These are phyloP conservation scores for Catocala sponsa DNA, from an alignment of 2,888 invertebrate genomes.

Conservation along the genomic window DNA sequence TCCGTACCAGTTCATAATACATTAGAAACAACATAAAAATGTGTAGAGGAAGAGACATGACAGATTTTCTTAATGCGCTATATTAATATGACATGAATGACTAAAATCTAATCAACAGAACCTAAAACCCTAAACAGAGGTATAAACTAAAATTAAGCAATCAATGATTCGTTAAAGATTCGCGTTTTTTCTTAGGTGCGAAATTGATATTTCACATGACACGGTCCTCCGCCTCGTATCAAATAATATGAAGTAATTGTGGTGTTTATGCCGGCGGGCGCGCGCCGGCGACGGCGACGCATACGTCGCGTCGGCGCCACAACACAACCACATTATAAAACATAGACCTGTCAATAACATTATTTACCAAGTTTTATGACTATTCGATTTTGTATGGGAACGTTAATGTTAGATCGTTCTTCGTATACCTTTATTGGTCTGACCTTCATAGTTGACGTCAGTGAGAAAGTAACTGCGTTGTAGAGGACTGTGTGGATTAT, in stretches of 20 bases:
- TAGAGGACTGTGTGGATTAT: constrained; percentile 33
- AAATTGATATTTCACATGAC: constrained; percentile 45
- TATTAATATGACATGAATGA: not conserved
- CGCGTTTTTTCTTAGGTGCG: constrained; percentile 48
- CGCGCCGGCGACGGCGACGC: constrained; percentile 31
- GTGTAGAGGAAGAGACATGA: too few relatives aligned
- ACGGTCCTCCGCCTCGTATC: constrained; percentile 33
- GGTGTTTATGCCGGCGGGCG: constrained; percentile 43
- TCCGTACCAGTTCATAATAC: too few relatives aligned
- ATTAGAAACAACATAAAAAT: too few relatives aligned
- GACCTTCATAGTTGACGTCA: constrained; percentile 51
- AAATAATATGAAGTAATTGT: constrained; percentile 58
- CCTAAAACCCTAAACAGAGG: constrained; percentile 3
- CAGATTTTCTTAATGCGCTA: too few relatives aligned
- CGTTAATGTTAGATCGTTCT: constrained; percentile 51
- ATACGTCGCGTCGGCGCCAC: constrained; percentile 54
- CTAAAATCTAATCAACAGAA: not conserved
- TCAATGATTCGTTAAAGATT: constrained; percentile 31
- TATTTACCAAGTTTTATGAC: constrained; percentile 53
- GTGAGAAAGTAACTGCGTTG: constrained; percentile 43
- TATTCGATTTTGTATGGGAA: constrained; percentile 52
- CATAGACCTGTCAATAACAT: constrained; percentile 50
- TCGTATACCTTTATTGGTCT: constrained; percentile 43
- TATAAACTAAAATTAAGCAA: constrained; percentile 19
- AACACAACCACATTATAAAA: constrained; percentile 43